Percentiles rank a stretch among this genome's conserved stretches.
These are phyloP conservation scores for Meda fulgida DNA, from an alignment of 2,797 vertebrate species.

Conservation along the genomic window DNA sequence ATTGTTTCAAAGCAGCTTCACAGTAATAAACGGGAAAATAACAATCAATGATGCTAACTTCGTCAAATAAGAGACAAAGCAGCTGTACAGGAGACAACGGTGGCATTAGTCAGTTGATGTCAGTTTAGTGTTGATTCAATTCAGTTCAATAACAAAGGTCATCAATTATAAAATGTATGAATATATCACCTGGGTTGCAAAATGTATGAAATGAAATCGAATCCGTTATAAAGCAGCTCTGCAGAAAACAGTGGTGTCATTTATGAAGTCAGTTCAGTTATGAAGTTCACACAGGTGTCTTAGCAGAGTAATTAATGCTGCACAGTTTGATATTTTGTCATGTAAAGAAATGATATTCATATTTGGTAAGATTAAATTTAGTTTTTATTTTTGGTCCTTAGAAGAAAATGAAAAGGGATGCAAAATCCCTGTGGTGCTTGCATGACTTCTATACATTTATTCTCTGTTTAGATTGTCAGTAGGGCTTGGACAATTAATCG, in stretches of 20 bases:
- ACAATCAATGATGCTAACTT: background rate
- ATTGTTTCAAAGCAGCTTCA: background rate
- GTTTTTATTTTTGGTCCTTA: background rate
- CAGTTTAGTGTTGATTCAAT: too few relatives aligned
- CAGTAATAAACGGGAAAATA: background rate
- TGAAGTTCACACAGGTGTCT: background rate
- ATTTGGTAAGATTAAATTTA: background rate
- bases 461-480: slow-evolving; percentile 6
- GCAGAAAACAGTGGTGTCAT: background rate
- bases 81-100: background rate
- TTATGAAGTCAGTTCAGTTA: background rate
- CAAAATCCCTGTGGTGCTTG: background rate
- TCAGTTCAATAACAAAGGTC: too few relatives aligned
- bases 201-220: background rate
- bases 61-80: background rate
- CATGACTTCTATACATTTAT: background rate
- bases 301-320: background rate
- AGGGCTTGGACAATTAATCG: background rate
- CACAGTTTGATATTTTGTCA: background rate
- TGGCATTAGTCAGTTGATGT: background rate
- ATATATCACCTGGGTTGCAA: background rate
- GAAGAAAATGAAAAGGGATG: background rate
- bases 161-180: too few relatives aligned
- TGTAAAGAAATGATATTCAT: background rate
- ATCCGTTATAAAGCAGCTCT: background rate